A percentile compares a stretch with the other conserved stretches of the same genome.
phyloP scores from a whole-genome alignment of 1,140 invertebrate genomes.

The Zaprionus capensis region DNA sequence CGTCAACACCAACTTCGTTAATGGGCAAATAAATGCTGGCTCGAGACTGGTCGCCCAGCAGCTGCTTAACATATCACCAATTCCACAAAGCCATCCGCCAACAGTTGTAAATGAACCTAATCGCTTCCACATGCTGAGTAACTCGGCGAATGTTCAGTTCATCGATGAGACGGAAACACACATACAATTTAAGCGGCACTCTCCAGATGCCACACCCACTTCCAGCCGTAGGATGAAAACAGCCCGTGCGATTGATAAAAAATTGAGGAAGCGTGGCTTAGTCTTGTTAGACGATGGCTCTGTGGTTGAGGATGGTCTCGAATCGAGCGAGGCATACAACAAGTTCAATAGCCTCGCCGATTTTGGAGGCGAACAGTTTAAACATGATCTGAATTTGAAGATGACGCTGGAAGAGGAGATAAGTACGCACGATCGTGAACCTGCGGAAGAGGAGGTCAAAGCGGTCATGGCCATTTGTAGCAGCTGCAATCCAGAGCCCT shows the following conservation, averaged over 20 bases:
- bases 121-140: slow-evolving; percentile 84
- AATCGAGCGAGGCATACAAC: slow-evolving; percentile 25
- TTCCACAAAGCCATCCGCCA: slow-evolving; percentile 3
- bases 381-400: slow-evolving; percentile 66
- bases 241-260: slow-evolving; percentile 73
- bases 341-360: slow-evolving; percentile 87
- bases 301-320: slow-evolving; percentile 86
- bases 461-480: slow-evolving; percentile 91
- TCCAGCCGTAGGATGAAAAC: background rate
- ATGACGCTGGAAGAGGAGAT: slow-evolving; percentile 83
- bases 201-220: slow-evolving; percentile 18
- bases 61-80: slow-evolving; percentile 61
- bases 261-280: slow-evolving; percentile 86
- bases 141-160: slow-evolving; percentile 85
- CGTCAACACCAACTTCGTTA: slow-evolving; percentile 86
- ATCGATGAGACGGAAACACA: slow-evolving; percentile 85
- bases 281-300: slow-evolving; percentile 88
- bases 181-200: slow-evolving; percentile 85
- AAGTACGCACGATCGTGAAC: slow-evolving; percentile 89
- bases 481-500: slow-evolving; percentile 90
- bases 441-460: slow-evolving; percentile 91
- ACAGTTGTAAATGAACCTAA: slow-evolving; percentile 2
- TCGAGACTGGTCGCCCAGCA: slow-evolving; percentile 86
- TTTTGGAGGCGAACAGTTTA: slow-evolving; percentile 87
- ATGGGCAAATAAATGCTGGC: slow-evolving; percentile 86